Base-by-base conservation (phyloP, 1,140 invertebrate genomes). In the Babylonia areolata region DNA sequence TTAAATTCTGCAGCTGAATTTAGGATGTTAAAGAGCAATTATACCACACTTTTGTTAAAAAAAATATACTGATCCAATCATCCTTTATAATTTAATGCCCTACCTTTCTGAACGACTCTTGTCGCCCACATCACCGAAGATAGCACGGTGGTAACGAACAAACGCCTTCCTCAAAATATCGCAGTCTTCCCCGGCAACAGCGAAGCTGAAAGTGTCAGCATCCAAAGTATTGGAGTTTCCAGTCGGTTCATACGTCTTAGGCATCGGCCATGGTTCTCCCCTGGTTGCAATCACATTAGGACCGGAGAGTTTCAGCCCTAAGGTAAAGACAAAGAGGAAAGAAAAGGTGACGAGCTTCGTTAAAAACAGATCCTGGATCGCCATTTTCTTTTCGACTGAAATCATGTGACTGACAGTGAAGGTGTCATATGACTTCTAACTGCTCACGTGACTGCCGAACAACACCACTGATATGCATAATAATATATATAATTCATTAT, bases 181-280 rank as follows among this genome's bases (percentile, higher is more conserved):
- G 81, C 91, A 90, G n/a, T 42, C 31, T 11, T 23, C 40, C 11
- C 86, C 87, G 28, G 85, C 80, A 20, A 84, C 64, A 20, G 58
- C 69, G 77, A 94, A 90, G 28, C 89, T 35, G 78, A 94, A 93
- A 1, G 85, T 87, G 15, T 84, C 81, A 0, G 88, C 86, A 85
- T 91, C 85, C 5, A 94, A 37, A 37, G 75, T 79, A 15, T 90
- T 84, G 23, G 88, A 84, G 0, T 80, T 87, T n/a, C 84, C 33
- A 73, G 86, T 81, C 9, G 86, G 31, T 75, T 78, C 71, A 83
- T 87, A 91, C 28, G 37, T 39, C 86, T 90, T 88, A 28, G 93
- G 93, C 42, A 91, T 28, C 3, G 93, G 93, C 93, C 93, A 94
- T 87, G 92, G 92, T 31, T 81, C 51, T 1, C 87, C 88, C 31